These are phyloP conservation scores for Nasonia giraulti DNA, from an alignment of 1,140 invertebrate species.

Conservation along the genomic window DNA sequence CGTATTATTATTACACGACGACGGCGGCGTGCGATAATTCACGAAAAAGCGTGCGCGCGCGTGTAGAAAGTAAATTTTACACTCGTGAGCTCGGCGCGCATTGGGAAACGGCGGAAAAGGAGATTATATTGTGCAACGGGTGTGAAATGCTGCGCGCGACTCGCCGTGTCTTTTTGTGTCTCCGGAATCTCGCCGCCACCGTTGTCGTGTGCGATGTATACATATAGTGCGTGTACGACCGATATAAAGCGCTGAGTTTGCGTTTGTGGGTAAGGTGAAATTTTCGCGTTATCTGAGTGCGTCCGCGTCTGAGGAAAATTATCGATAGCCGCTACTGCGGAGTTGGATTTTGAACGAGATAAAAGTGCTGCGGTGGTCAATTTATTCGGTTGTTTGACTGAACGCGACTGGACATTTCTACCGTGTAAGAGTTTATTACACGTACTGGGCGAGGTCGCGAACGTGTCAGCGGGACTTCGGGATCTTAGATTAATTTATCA, in stretches of 20 bases:
- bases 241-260: too few relatives aligned
- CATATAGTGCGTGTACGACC: not conserved
- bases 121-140: constrained; percentile 12
- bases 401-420: not conserved
- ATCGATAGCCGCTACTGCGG: not conserved
- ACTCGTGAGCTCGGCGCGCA: not conserved
- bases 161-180: not conserved
- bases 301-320: constrained; percentile 2
- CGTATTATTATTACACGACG: not conserved
- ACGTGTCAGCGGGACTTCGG: not conserved
- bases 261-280: not conserved
- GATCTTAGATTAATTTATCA: constrained; percentile 30
- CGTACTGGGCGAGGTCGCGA: not conserved
- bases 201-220: not conserved
- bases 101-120: constrained; percentile 28
- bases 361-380: constrained; percentile 16
- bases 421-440: not conserved
- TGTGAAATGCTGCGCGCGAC: not conserved
- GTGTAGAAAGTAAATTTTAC: not conserved
- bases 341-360: not conserved
- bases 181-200: not conserved
- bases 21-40: not conserved
- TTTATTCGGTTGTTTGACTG: constrained; percentile 5
- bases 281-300: constrained; percentile 17
- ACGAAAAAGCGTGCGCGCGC: not conserved